Evolutionary conservation across 1,140 invertebrate genomes (phyloP), one percentile per base, ranked within the genome.

Genomic region (Maconellicoccus hirsutus): DNA sequence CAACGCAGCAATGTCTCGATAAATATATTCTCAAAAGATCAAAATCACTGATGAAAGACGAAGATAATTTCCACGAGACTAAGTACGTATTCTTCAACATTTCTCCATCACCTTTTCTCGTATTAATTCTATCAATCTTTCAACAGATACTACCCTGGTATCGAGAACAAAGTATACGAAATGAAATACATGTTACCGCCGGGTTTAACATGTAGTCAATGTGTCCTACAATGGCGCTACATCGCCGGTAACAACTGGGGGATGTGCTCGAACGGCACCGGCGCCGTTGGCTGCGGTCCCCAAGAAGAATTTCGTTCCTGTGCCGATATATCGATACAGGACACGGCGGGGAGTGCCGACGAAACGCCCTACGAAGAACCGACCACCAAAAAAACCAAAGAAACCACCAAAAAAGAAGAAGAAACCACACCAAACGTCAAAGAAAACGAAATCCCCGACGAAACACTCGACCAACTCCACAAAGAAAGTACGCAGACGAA

Each of bases 271-370:
- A 86, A 91, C 75, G 88, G 87, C 1, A 84, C 84, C 42, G 87
- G 85, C 38, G 85, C 84, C 0, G 86, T 92, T 1, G 90, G 90
- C 1, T 94, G 91, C 77, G 92, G 92, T 0, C 86, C 87, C 0
- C 91, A 94, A 78, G 91, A 94, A 77, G 89, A 93, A 76, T 95
- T 94, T 77, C 83, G 92, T 8, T 87, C 89, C 0, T 94, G 92
- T 75, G 87, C 92, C 0, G 92, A 94, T 76, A 86, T 94, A 12
- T 80, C 84, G 1, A 88, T 95, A 21, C 84, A 82, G 0, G 83
- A 85, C 33, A 75, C 80, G 19, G 78, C 75, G 69, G 63, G 75
- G 73, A 14, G 70, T 76, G 61, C 76, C 75, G 77, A 79, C 61
- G 74, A 76, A 16, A 78, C 77, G n/a, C 76, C 76, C 1, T 75